Evolutionary conservation across 2,888 invertebrate species (phyloP).

Genomic region (Myopa tessellatipennis): DNA sequence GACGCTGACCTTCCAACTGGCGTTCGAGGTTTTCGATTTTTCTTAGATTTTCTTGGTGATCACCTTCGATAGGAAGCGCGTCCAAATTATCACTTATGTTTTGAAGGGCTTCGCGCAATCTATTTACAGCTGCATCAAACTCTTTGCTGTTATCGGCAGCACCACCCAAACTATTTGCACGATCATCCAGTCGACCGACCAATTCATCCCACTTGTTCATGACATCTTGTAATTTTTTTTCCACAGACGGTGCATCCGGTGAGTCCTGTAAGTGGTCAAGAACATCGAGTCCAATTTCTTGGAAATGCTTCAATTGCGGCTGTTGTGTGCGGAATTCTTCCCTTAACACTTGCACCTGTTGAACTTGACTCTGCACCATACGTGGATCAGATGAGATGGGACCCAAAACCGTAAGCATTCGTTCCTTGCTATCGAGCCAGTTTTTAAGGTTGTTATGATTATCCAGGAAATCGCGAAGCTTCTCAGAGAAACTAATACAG

Average conservation of each 20-base stretch:
- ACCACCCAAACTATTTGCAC: slow-evolving; percentile 89
- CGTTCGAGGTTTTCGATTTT: slow-evolving; percentile 89
- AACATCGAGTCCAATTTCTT: slow-evolving; percentile 83
- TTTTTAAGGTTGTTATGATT: slow-evolving; percentile 84
- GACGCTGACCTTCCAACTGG: slow-evolving; percentile 89
- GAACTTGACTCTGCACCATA: slow-evolving; percentile 95
- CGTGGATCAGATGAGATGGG: slow-evolving; percentile 96
- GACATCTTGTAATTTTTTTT: slow-evolving; percentile 79
- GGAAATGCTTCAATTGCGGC: slow-evolving; percentile 86
- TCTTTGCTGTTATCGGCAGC: slow-evolving; percentile 93
- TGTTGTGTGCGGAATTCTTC: slow-evolving; percentile 96
- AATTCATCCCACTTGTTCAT: slow-evolving; percentile 85
- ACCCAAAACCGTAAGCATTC: slow-evolving; percentile 94
- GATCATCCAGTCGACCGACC: slow-evolving; percentile 82
- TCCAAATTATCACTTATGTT: slow-evolving; percentile 89
- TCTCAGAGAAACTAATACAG: slow-evolving; percentile 73
- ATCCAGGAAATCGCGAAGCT: slow-evolving; percentile 92
- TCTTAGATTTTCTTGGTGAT: slow-evolving; percentile 87
- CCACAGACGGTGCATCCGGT: slow-evolving; percentile 75
- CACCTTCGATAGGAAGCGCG: slow-evolving; percentile 81
- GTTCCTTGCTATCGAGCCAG: slow-evolving; percentile 93
- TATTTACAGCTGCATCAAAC: slow-evolving; percentile 88
- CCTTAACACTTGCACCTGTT: slow-evolving; percentile 92
- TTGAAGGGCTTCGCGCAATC: slow-evolving; percentile 87
- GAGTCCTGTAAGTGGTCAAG: slow-evolving; percentile 73